A percentile compares a stretch with the other conserved stretches of the same genome.
phyloP scores from a whole-genome alignment of 2,888 invertebrate species.

The Noctua pronuba region DNA sequence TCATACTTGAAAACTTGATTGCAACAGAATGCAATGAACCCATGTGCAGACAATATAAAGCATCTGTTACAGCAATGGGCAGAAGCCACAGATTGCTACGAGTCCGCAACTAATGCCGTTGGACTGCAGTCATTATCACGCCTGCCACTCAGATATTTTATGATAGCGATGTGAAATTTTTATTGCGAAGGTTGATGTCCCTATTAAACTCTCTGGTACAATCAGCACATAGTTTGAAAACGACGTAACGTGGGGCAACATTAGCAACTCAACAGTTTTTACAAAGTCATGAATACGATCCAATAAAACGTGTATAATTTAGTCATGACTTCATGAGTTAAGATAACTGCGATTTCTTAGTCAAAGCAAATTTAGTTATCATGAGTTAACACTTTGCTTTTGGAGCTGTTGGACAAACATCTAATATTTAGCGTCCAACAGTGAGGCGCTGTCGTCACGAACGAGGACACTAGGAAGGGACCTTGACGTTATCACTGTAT shows the following conservation, averaged over 20 bases:
- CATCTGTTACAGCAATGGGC: constrained; percentile 7
- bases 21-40: constrained; percentile 1
- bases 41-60: background rate
- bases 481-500: constrained; percentile 27
- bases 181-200: constrained; percentile 21
- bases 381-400: constrained; percentile 52
- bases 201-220: background rate
- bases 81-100: background rate
- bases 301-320: constrained; percentile 20
- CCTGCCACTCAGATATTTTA: constrained; percentile 2
- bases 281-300: constrained; percentile 1
- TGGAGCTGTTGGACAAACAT: constrained; percentile 47
- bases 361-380: constrained; percentile 52
- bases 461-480: constrained; percentile 24
- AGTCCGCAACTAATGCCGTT: background rate
- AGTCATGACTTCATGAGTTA: background rate
- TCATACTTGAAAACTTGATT: background rate
- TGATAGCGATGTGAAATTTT: constrained; percentile 21
- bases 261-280: too few species aligned
- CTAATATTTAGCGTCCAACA: constrained; percentile 33
- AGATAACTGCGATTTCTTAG: constrained; percentile 36
- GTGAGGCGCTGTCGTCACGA: constrained; percentile 22
- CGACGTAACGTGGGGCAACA: background rate
- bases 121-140: constrained; percentile 1
- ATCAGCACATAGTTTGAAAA: constrained; percentile 9